Evolutionary conservation across 1,140 invertebrate species (phyloP).

Genomic region (Charaxes varanes): DNA sequence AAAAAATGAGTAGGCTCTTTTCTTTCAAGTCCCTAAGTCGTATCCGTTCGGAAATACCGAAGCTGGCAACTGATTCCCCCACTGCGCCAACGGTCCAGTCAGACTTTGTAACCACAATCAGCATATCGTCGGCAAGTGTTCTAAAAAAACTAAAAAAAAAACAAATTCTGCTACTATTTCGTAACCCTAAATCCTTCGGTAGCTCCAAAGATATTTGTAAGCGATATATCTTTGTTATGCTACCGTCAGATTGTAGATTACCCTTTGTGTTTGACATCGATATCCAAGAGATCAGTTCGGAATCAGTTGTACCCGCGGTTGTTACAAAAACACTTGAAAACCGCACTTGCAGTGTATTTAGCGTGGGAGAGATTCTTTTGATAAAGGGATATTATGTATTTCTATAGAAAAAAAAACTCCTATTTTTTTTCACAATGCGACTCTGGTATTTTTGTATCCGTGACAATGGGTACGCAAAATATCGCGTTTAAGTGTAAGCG

Average conservation of each 20-base stretch:
- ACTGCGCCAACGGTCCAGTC: too few species aligned
- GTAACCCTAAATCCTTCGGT: conserved; percentile 3
- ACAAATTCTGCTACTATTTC: too few species aligned
- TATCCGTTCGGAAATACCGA: too few species aligned
- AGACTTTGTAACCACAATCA: too few species aligned
- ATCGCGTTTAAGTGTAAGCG: too few species aligned
- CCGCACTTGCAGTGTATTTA: conserved; percentile 4
- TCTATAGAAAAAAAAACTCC: background rate
- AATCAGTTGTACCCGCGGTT: conserved; percentile 1
- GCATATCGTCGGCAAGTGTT: too few species aligned
- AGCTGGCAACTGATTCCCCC: too few species aligned
- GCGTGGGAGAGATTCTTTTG: conserved; percentile 4
- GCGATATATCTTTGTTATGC: background rate
- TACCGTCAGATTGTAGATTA: background rate
- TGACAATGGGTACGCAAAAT: too few species aligned
- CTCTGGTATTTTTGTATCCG: too few species aligned
- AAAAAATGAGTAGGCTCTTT: too few species aligned
- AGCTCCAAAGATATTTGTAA: conserved; percentile 4
- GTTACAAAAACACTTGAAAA: conserved; percentile 6
- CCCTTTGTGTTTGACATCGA: conserved; percentile 3
- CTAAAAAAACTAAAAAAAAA: too few species aligned
- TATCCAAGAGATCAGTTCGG: background rate
- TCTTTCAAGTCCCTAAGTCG: too few species aligned
- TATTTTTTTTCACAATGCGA: background rate
- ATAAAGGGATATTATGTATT: background rate